These are phyloP conservation scores for Cerceris ruficornis DNA, from an alignment of 2,888 invertebrate species.

Conservation along the genomic window DNA sequence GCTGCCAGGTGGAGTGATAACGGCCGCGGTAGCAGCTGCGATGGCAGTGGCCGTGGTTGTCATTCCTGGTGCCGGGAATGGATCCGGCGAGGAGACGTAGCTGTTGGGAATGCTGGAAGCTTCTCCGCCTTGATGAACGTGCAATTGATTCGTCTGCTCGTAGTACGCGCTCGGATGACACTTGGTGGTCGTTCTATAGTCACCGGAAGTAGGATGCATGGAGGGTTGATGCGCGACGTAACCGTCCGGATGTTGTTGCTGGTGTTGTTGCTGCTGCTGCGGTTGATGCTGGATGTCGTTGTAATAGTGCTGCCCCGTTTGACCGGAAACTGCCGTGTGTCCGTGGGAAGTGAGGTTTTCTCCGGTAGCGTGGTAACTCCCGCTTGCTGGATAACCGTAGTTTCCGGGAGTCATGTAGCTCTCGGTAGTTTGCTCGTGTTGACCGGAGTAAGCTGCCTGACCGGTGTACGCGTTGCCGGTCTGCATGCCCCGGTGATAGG, in stretches of 20 bases:
- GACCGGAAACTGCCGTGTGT: conserved; percentile 81
- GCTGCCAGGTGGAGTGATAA: conserved; percentile 85
- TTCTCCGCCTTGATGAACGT: conserved; percentile 82
- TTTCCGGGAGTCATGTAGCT: conserved; percentile 72
- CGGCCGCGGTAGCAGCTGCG: conserved; percentile 82
- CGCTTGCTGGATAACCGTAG: conserved; percentile 74
- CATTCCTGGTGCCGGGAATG: conserved; percentile 82
- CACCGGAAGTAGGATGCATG: conserved; percentile 75
- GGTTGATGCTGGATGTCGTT: conserved; percentile 83
- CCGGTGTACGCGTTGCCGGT: conserved; percentile 62
- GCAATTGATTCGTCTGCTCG: conserved; percentile 76
- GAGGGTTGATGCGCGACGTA: conserved; percentile 75
- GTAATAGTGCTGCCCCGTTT: conserved; percentile 82
- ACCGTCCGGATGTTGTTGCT: conserved; percentile 81
- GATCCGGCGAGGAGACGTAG: conserved; percentile 82
- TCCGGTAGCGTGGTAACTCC: conserved; percentile 68
- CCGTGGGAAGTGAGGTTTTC: conserved; percentile 79
- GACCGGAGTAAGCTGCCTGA: conserved; percentile 63
- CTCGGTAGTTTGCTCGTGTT: conserved; percentile 71
- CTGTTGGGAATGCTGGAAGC: conserved; percentile 82
- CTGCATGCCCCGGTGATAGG: conserved; percentile 77
- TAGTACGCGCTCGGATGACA: conserved; percentile 77
- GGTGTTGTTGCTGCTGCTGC: conserved; percentile 81
- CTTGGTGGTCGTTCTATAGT: conserved; percentile 72
- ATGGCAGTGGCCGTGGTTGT: conserved; percentile 81